Conservation (phyloP, 2,797 vertebrate species). For the Bovichtus variegatus region DNA sequence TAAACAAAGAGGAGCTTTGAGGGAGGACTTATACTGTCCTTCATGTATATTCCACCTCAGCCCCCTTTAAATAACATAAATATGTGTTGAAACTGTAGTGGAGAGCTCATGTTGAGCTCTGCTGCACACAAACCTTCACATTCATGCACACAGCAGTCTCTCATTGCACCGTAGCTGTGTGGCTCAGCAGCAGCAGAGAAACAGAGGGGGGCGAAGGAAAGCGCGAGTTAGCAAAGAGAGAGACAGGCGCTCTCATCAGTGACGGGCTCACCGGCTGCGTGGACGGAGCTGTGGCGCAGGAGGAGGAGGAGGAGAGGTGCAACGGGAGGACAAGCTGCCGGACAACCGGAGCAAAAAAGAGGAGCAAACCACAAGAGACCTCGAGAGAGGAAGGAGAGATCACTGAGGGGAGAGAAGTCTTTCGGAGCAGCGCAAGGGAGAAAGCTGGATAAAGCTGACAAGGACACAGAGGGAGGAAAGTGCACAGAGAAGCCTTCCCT, state of each 20-base stretch:
- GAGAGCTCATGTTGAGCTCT: background rate
- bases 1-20: background rate
- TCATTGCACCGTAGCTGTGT: constrained; percentile 31
- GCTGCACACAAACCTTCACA: constrained; percentile 32
- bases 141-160: constrained; percentile 34
- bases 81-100: background rate
- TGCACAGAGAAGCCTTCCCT: constrained; percentile 53
- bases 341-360: constrained; percentile 39
- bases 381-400: constrained; percentile 46
- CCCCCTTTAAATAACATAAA: background rate
- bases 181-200: constrained; percentile 64
- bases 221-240: constrained; percentile 60
- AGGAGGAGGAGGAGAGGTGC: constrained; percentile 70
- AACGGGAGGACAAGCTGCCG: constrained; percentile 60
- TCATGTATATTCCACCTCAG: background rate
- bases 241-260: constrained; percentile 70
- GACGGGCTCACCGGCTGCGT: constrained; percentile 67
- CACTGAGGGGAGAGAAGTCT: constrained; percentile 71
- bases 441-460: constrained; percentile 64
- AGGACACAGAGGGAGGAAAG: constrained; percentile 61
- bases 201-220: constrained; percentile 66
- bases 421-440: constrained; percentile 58
- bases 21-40: background rate
- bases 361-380: constrained; percentile 33
- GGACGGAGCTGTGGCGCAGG: constrained; percentile 75